phyloP scores from a whole-genome alignment of 1,140 invertebrate genomes.

The Pseudoatta argentina region DNA sequence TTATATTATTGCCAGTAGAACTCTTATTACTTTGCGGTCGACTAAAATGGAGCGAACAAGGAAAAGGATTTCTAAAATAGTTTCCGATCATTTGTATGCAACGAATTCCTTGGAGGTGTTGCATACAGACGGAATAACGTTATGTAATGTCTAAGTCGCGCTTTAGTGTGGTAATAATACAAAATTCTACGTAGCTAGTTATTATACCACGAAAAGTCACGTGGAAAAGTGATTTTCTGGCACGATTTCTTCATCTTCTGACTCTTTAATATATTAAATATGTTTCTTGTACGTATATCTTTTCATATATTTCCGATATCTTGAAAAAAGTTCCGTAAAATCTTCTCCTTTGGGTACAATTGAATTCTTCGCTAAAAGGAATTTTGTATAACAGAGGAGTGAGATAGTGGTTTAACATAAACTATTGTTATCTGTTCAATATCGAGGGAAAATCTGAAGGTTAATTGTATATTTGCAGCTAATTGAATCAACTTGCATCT shows the following conservation, averaged over 20 bases:
- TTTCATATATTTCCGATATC: not conserved
- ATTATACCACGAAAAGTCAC: not conserved
- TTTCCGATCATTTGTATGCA: slow-evolving; percentile 17
- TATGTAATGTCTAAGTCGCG: slow-evolving; percentile 28
- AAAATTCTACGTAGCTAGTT: not conserved
- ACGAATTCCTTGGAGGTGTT: slow-evolving; percentile 20
- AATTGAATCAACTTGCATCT: not conserved
- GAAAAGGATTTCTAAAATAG: not conserved
- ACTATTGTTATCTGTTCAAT: not conserved
- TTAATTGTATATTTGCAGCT: not conserved
- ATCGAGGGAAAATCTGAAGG: not conserved
- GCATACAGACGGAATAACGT: slow-evolving; percentile 1
- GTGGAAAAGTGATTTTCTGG: not conserved
- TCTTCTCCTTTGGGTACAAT: not conserved
- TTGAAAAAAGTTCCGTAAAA: not conserved
- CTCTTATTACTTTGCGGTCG: not conserved
- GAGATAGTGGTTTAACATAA: not conserved
- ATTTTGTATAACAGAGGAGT: not conserved
- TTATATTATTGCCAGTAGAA: not conserved
- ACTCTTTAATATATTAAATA: not conserved
- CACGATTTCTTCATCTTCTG: not conserved
- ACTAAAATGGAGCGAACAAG: not conserved
- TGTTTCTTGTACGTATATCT: not conserved
- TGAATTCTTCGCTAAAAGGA: not conserved
- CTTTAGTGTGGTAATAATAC: not conserved